Conservation (phyloP, 2,113 vertebrate genomes). For the Phaetusa simplex region DNA sequence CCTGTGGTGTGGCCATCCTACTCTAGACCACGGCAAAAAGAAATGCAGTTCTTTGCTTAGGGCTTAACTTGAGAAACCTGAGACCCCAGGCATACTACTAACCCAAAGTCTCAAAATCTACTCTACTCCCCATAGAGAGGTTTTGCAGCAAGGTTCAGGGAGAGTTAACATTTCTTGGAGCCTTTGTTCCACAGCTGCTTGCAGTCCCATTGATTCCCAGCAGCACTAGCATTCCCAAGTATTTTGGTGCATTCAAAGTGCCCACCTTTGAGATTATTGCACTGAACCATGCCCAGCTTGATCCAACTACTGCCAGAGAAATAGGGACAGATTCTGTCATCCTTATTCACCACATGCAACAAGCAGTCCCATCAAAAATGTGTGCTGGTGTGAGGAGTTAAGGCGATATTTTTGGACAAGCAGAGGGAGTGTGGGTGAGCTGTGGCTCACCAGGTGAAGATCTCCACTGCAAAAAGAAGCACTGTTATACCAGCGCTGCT, state of each 20-base stretch:
- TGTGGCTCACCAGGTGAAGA: not conserved
- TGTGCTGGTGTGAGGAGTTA: not conserved
- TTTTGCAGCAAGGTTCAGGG: not conserved
- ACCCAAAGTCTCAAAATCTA: not conserved
- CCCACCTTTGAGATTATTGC: not conserved
- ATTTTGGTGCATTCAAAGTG: not conserved
- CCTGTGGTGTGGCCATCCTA: not conserved
- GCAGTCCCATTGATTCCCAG: not conserved
- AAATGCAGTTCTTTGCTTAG: not conserved
- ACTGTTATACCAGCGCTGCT: not conserved
- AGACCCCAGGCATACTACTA: not conserved
- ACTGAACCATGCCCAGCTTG: not conserved
- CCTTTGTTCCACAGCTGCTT: not conserved
- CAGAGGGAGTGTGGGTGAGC: not conserved
- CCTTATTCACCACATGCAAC: fast-evolving
- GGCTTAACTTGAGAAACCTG: not conserved
- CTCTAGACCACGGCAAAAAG: not conserved
- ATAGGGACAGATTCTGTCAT: not conserved
- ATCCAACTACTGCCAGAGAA: not conserved
- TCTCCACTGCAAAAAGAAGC: not conserved
- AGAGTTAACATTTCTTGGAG: not conserved
- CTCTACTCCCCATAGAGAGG: not conserved
- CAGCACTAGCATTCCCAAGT: not conserved
- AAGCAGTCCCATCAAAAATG: not conserved
- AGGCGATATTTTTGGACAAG: fast-evolving